Conservation (phyloP, 2,888 invertebrate genomes). For the Pheosia gnoma region DNA sequence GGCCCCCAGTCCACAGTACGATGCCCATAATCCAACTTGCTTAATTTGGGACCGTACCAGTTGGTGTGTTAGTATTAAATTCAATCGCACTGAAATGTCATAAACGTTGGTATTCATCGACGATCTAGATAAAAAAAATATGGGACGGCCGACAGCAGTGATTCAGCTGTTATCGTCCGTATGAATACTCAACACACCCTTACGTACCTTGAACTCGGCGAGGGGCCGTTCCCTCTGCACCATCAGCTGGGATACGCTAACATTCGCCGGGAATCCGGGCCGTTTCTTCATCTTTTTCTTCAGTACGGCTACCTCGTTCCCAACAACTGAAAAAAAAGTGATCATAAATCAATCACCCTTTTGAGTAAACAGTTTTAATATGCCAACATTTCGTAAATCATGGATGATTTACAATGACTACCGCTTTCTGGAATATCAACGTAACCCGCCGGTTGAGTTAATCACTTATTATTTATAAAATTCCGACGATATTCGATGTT, state of each 20-base stretch:
- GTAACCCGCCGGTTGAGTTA: background rate
- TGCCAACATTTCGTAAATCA: slow-evolving; percentile 1
- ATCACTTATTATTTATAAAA: background rate
- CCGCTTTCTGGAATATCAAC: background rate
- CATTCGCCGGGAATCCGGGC: slow-evolving; percentile 83
- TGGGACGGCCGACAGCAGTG: slow-evolving; percentile 36
- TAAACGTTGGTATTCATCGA: slow-evolving; percentile 12
- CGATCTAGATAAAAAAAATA: slow-evolving; percentile 22
- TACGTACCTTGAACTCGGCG: slow-evolving; percentile 78
- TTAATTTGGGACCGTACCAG: no score
- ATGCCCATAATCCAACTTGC: no score
- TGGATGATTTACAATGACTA: background rate
- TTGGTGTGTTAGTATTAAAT: background rate
- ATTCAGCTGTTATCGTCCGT: slow-evolving; percentile 63
- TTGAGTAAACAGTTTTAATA: slow-evolving; percentile 5
- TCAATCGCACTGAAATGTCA: slow-evolving; percentile 1
- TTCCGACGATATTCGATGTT: background rate
- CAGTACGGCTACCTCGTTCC: slow-evolving; percentile 72
- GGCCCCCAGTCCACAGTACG: no score
- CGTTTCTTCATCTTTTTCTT: slow-evolving; percentile 88
- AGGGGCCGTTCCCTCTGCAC: slow-evolving; percentile 86
- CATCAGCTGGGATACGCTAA: slow-evolving; percentile 87
- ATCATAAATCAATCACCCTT: background rate
- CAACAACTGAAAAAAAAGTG: slow-evolving; percentile 50
- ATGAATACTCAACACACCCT: slow-evolving; percentile 56